phyloP scores from a whole-genome alignment of 2,888 invertebrate genomes.

The Sarcophaga rosellei region DNA sequence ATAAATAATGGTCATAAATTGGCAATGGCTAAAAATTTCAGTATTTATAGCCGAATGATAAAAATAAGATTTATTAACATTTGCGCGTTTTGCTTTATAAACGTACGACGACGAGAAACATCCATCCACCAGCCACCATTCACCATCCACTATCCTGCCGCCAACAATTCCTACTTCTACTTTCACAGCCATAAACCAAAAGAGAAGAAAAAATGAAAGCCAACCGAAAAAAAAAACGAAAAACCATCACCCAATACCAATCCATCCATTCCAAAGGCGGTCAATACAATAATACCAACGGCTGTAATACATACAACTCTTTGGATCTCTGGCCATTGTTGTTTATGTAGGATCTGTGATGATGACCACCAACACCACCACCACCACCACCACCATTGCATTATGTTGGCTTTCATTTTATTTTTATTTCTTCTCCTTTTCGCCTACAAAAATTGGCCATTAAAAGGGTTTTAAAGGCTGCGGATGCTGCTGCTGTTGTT shows the following conservation, averaged over 20 bases:
- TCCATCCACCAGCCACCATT: slow-evolving; percentile 31
- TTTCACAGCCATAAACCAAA: slow-evolving; percentile 41
- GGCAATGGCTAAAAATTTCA: slow-evolving; percentile 82
- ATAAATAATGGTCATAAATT: slow-evolving; percentile 82
- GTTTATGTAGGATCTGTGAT: slow-evolving; percentile 34
- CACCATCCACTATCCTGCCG: slow-evolving; percentile 12
- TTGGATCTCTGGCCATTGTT: slow-evolving; percentile 24
- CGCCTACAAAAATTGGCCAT: slow-evolving; percentile 40
- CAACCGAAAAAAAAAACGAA: slow-evolving; percentile 9
- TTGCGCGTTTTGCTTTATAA: slow-evolving; percentile 71
- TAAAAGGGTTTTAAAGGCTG: slow-evolving; percentile 50
- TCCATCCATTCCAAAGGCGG: slow-evolving; percentile 51
- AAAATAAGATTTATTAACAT: slow-evolving; percentile 82
- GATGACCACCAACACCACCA: background rate
- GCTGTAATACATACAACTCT: slow-evolving; percentile 28
- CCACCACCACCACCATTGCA: slow-evolving; percentile 45
- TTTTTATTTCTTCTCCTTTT: slow-evolving; percentile 45
- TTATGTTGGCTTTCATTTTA: slow-evolving; percentile 58
- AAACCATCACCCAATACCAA: slow-evolving; percentile 56
- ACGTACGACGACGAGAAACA: slow-evolving; percentile 17
- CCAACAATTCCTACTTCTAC: slow-evolving; percentile 37
- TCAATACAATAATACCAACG: slow-evolving; percentile 4
- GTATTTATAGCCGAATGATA: slow-evolving; percentile 82
- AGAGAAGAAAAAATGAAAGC: background rate
- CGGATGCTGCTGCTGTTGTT: background rate